phyloP scores from a whole-genome alignment of 2,113 vertebrate genomes.

The Saguinus imperator region DNA sequence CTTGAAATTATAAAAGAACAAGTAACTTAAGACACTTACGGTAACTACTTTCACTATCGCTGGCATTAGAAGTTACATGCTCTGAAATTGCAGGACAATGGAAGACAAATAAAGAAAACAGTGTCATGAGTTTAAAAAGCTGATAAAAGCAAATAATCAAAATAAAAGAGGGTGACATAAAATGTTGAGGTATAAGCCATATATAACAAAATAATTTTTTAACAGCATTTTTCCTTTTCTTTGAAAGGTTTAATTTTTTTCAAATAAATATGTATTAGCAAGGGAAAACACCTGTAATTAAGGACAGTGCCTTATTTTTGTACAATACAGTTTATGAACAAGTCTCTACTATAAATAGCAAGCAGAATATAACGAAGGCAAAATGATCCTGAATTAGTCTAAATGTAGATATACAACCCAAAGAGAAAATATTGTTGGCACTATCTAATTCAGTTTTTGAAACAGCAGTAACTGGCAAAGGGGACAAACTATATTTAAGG shows the following conservation, averaged over 20 bases:
- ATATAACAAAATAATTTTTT: conserved; percentile 64
- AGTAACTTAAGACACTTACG: conserved; percentile 92
- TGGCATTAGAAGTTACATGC: conserved; percentile 99
- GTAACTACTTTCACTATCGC: conserved; percentile 99
- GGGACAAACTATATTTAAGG: conserved; percentile 13
- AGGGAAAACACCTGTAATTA: conserved; percentile 48
- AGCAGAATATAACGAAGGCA: background rate
- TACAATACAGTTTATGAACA: background rate
- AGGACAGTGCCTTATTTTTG: conserved; percentile 14
- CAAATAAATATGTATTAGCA: conserved; percentile 76
- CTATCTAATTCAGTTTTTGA: conserved; percentile 29
- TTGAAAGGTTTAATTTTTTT: conserved; percentile 73
- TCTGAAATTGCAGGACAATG: conserved; percentile 95
- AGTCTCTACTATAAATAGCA: conserved; percentile 13
- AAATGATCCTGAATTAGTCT: conserved; percentile 16
- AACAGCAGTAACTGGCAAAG: background rate
- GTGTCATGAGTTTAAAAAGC: conserved; percentile 76
- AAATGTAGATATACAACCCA: conserved; percentile 15
- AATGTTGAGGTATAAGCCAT: conserved; percentile 76
- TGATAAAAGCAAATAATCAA: conserved; percentile 79
- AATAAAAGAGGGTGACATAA: conserved; percentile 76
- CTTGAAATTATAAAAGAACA: conserved; percentile 62
- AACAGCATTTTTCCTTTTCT: conserved; percentile 77
- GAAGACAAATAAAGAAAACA: conserved; percentile 86
- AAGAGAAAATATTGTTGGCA: background rate